phyloP scores from a whole-genome alignment of 2,888 invertebrate genomes.

The Molorchus minor region DNA sequence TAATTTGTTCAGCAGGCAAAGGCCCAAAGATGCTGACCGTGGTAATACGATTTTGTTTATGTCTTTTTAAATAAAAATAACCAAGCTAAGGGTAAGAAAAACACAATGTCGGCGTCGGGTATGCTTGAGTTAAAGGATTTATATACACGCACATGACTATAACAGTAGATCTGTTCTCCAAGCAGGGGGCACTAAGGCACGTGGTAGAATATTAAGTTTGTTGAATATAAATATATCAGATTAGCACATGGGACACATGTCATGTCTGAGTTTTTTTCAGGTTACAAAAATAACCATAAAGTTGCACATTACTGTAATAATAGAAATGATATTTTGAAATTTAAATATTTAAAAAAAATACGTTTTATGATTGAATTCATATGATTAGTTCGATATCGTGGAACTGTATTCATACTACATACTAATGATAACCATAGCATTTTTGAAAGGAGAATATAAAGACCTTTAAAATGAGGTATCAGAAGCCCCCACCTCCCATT shows the following conservation, averaged over 20 bases:
- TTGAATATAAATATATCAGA: slow-evolving; percentile 29
- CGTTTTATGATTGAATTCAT: not conserved
- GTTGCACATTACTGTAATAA: not conserved
- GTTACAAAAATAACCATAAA: slow-evolving; percentile 10
- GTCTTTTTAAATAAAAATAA: not conserved
- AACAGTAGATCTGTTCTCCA: slow-evolving; percentile 9
- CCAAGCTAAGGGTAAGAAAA: slow-evolving; percentile 12
- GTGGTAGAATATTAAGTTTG: slow-evolving; percentile 19
- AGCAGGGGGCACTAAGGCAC: slow-evolving; percentile 22
- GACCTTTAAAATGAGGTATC: too few species aligned
- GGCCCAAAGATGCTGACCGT: not conserved
- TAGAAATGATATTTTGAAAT: not conserved
- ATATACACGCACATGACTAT: too few species aligned
- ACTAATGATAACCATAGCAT: too few species aligned
- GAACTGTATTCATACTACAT: too few species aligned
- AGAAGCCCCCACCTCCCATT: too few species aligned
- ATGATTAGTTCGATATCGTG: not conserved
- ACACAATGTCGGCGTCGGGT: too few species aligned
- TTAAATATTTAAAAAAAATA: not conserved
- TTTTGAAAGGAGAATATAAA: too few species aligned
- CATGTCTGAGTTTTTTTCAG: slow-evolving; percentile 12
- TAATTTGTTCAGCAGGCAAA: too few species aligned
- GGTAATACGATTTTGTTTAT: slow-evolving; percentile 13
- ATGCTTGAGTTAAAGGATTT: too few species aligned
- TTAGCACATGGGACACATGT: slow-evolving; percentile 26